Percentiles rank a stretch among this genome's conserved stretches.
Conservation (phyloP, 2,888 invertebrate species). For the Argynnis bischoffii region DNA sequence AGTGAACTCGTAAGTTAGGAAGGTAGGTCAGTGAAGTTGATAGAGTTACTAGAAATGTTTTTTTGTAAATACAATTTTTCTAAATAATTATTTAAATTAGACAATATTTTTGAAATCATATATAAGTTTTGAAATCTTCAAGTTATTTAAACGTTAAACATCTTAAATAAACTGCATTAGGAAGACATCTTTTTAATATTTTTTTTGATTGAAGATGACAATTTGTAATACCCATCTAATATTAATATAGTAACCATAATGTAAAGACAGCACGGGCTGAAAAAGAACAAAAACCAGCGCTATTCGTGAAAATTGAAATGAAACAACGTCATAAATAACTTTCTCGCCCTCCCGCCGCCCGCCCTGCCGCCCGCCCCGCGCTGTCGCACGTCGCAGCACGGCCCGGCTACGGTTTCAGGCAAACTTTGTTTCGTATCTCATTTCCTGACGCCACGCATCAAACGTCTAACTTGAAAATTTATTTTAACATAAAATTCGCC, state of each 20-base stretch:
- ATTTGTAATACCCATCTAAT: background rate
- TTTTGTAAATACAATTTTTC: background rate
- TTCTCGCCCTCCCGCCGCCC: constrained; percentile 1
- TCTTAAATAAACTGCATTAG: too few species aligned
- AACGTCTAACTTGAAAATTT: constrained; percentile 12
- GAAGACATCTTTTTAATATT: too few species aligned
- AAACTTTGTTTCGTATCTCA: constrained; percentile 34
- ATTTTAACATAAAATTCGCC: constrained; percentile 1
- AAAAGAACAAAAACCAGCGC: constrained; percentile 42
- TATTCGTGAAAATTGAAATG: constrained; percentile 46
- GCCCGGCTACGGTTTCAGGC: constrained; percentile 1
- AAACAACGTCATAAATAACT: constrained; percentile 51
- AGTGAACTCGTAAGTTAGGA: background rate
- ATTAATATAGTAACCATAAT: background rate
- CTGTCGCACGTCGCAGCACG: background rate
- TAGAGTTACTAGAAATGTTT: background rate
- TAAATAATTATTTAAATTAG: too few species aligned
- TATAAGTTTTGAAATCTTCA: too few species aligned
- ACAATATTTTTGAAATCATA: too few species aligned
- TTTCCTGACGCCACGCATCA: constrained; percentile 25
- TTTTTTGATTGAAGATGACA: background rate
- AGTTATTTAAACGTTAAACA: too few species aligned
- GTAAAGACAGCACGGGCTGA: constrained; percentile 9
- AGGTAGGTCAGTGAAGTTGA: background rate
- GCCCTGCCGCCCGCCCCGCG: constrained; percentile 1